Evolutionary conservation across 2,113 vertebrate genomes (phyloP).

Genomic region (Apteryx owenii): DNA sequence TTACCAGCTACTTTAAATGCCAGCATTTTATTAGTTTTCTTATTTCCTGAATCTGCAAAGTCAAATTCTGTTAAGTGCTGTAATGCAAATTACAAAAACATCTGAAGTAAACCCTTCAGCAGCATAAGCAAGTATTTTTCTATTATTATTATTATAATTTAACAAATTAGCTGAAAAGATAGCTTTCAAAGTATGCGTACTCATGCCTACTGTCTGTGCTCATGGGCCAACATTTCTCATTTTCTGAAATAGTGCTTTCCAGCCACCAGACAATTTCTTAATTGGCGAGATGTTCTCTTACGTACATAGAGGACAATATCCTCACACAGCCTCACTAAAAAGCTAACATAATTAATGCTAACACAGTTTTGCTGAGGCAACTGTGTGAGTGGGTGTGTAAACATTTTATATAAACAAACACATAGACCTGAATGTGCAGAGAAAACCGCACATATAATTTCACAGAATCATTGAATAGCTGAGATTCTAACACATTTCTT

Average conservation of each 20-base stretch:
- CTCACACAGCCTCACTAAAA: neutral
- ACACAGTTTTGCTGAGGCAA: neutral
- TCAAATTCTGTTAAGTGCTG: neutral
- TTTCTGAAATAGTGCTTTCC: neutral
- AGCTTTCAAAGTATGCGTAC: neutral
- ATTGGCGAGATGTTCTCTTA: neutral
- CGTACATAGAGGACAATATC: fast-evolving
- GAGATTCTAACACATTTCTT: too few species aligned
- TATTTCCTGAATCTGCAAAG: neutral
- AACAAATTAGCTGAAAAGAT: neutral
- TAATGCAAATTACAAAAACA: neutral
- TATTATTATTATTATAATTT: neutral
- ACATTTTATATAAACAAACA: neutral
- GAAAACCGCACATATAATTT: neutral
- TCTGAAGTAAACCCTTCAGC: neutral
- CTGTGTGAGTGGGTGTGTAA: neutral
- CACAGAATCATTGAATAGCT: neutral
- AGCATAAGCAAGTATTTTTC: neutral
- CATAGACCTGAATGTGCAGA: neutral
- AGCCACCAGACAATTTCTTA: neutral
- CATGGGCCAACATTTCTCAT: neutral
- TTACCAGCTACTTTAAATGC: neutral
- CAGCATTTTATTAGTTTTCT: neutral
- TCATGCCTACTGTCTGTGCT: neutral
- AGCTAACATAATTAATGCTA: neutral